These are phyloP conservation scores for Pachypsylla venusta DNA, from an alignment of 1,140 invertebrate genomes.

Conservation along the genomic window DNA sequence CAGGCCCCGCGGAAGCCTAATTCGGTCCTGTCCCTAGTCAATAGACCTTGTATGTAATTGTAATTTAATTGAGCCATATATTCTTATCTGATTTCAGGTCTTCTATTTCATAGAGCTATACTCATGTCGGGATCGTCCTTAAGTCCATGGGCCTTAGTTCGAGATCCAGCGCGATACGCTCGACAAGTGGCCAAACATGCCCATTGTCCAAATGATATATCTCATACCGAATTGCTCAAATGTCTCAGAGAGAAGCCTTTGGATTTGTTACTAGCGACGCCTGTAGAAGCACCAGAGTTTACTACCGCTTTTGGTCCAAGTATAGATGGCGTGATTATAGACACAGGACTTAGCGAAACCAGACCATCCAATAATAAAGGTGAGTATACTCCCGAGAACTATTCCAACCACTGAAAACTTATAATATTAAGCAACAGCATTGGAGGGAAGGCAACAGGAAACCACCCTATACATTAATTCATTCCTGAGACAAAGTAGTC, in stretches of 20 bases:
- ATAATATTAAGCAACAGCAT: too few relatives aligned
- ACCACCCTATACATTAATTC: too few relatives aligned
- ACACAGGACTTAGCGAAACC: slow-evolving; percentile 38
- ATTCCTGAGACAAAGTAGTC: too few relatives aligned
- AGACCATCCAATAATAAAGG: slow-evolving; percentile 29
- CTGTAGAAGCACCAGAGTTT: slow-evolving; percentile 63
- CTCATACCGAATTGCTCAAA: slow-evolving; percentile 55
- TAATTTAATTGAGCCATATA: too few relatives aligned
- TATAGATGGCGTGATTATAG: slow-evolving; percentile 81
- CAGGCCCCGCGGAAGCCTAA: too few relatives aligned
- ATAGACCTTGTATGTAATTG: too few relatives aligned
- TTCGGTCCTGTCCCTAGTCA: too few relatives aligned
- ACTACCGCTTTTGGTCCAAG: slow-evolving; percentile 77
- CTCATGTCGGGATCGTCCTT: slow-evolving; percentile 90
- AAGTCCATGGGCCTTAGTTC: slow-evolving; percentile 80
- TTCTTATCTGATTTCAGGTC: too few relatives aligned
- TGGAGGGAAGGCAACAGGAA: too few relatives aligned
- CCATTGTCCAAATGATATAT: slow-evolving; percentile 65
- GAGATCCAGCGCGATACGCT: slow-evolving; percentile 73
- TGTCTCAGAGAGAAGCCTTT: slow-evolving; percentile 68
- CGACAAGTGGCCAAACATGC: slow-evolving; percentile 68
- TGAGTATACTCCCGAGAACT: too few relatives aligned
- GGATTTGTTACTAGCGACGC: slow-evolving; percentile 48
- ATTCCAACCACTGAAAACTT: too few relatives aligned
- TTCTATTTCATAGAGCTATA: slow-evolving; percentile 83